Evolutionary conservation across 53 echinoderm and acorn worm genomes (phyloP).

Genomic region (Holothuria scabra): DNA sequence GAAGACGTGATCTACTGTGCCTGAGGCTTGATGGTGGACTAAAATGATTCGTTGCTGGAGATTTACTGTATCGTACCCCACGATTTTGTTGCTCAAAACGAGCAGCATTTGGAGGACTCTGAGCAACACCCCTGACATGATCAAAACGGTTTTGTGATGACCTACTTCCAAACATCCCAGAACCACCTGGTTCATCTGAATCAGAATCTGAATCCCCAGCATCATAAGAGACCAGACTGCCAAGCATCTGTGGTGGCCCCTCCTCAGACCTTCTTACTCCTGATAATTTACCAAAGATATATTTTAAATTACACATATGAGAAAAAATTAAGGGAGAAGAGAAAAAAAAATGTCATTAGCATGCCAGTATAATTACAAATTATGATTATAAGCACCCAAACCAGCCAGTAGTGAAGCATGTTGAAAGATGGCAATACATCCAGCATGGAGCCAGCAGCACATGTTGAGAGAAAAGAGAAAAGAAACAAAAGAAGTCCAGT

Average conservation of each 20-base stretch:
- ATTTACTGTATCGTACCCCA: neutral
- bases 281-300: slow-evolving; percentile 21
- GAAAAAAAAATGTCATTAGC: neutral
- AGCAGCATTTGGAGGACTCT: slow-evolving; percentile 28
- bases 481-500: slow-evolving; percentile 20
- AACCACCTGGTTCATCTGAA: slow-evolving; percentile 55
- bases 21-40: slow-evolving; percentile 29
- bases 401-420: neutral
- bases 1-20: neutral
- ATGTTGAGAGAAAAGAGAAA: slow-evolving; percentile 44
- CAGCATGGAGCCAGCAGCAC: slow-evolving; percentile 5
- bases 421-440: slow-evolving; percentile 13
- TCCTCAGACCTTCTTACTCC: slow-evolving; percentile 56
- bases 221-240: slow-evolving; percentile 82
- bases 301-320: neutral
- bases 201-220: slow-evolving; percentile 79
- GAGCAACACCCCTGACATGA: slow-evolving; percentile 3
- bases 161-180: slow-evolving; percentile 12
- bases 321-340: slow-evolving; percentile 4
- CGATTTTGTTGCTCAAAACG: slow-evolving; percentile 41
- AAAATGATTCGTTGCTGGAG: slow-evolving; percentile 36
- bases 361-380: neutral
- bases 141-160: slow-evolving; percentile 36
- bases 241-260: slow-evolving; percentile 59
- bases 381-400: slow-evolving; percentile 20